Evolutionary conservation across 2,113 vertebrate species (phyloP), one percentile per base, ranked within the genome.

Genomic region (Platycercus adscitus): DNA sequence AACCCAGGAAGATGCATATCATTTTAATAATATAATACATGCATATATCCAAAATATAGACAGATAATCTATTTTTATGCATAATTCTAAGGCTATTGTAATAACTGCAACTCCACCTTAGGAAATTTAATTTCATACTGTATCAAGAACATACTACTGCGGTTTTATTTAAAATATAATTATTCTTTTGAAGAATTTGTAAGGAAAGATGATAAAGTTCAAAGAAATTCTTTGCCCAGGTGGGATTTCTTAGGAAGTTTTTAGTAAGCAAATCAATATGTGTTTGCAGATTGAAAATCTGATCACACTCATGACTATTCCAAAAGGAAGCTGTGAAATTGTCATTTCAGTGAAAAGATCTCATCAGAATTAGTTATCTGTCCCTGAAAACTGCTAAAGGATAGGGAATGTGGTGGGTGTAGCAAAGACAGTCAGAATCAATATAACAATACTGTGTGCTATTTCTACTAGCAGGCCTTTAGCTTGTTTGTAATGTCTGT

Each of bases 221-320:
- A 70, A 33, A 89, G n/a, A 58, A 95, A 89, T 76, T 84, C 49
- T 58, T 65, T 2, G 2, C 70, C 53, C 75, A 47, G 75, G 71
- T 86, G 87, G 75, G 86, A 87, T 81, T 95, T 87, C 81, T 47
- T 24, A 39, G 77, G 87, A 96, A 90, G 63, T 86, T 96, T 96
- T 94, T 63, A 75, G 85, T 91, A 96, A 79, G 71, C 60, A 77
- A 93, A 94, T 96, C 93, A 83, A 58, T 93, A 83, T 33, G 35
- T 18, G 43, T 83, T 86, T 93, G 63, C 49, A 88, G 89, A 85
- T 88, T 96, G 79, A 89, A 91, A 96, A 93, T 55, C 89, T 5
- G 58, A 66, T 95, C 93, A 91, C 89, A 83, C 37, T 70, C 50
- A 17, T 3, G 63, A 28, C 9, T 29, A 50, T 86, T 75, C 84